Conservation (phyloP, 2,113 vertebrate species). For the Herpetotheres cachinnans region DNA sequence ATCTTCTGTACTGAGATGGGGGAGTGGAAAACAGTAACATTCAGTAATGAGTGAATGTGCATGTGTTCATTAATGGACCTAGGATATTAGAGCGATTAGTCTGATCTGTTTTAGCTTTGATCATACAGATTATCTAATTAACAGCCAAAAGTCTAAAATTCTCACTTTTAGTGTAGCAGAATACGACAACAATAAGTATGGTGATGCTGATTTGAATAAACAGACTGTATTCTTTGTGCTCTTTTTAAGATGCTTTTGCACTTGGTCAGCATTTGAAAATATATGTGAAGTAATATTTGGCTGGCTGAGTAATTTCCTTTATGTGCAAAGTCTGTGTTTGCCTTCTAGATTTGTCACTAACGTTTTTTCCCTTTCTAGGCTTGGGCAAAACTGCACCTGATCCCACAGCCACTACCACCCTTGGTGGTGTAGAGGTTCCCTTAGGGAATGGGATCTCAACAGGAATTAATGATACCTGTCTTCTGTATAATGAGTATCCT, state of each 20-base stretch:
- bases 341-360: not conserved
- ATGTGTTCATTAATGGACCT: not conserved
- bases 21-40: not conserved
- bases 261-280: not conserved
- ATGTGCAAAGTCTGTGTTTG: not conserved
- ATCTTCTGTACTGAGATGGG: not conserved
- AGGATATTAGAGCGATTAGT: not conserved
- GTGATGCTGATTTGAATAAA: not conserved
- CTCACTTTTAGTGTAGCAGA: not conserved
- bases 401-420: constrained; percentile 78
- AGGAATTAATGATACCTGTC: constrained; percentile 90
- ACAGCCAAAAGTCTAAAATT: not conserved
- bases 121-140: not conserved
- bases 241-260: not conserved
- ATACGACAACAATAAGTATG: fast-evolving
- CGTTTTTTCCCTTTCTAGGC: constrained; percentile 71
- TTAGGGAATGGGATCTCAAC: constrained; percentile 86
- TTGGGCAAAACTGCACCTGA: constrained; percentile 94
- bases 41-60: not conserved
- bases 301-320: not conserved
- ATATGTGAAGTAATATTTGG: not conserved
- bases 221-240: not conserved
- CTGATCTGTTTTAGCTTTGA: not conserved
- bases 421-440: constrained; percentile 91
- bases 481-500: constrained; percentile 99